phyloP scores from a whole-genome alignment of 2,888 invertebrate genomes.

The Dysmachus trigonus region DNA sequence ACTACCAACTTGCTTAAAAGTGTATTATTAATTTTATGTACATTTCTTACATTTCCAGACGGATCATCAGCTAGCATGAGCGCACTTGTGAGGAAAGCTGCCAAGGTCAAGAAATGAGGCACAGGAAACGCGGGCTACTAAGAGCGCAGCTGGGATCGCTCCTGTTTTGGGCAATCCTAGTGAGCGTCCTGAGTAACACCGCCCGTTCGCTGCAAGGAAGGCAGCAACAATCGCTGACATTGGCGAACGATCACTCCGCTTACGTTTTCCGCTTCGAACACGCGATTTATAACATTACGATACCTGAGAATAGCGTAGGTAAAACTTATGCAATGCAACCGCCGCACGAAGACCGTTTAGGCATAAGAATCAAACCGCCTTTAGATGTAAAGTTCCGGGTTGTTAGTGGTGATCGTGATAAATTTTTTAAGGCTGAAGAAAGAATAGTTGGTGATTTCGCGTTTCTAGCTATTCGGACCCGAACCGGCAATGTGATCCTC shows the following conservation, averaged over 20 bases:
- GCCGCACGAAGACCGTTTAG: conserved; percentile 80
- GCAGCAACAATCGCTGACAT: conserved; percentile 22
- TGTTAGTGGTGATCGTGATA: conserved; percentile 85
- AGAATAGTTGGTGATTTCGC: conserved; percentile 92
- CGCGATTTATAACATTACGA: conserved; percentile 83
- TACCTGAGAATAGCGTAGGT: conserved; percentile 91
- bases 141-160: conserved; percentile 52
- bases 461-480: conserved; percentile 88
- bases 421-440: conserved; percentile 93
- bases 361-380: conserved; percentile 71
- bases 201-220: conserved; percentile 45
- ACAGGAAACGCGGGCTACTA: conserved; percentile 50
- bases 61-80: conserved; percentile 15
- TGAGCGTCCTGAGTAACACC: conserved; percentile 50
- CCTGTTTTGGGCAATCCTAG: conserved; percentile 52
- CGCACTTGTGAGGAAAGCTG: not conserved
- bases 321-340: conserved; percentile 83
- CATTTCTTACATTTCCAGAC: not conserved
- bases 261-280: conserved; percentile 74
- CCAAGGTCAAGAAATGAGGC: conserved; percentile 49
- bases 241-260: conserved; percentile 48
- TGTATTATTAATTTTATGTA: not conserved
- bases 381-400: conserved; percentile 84
- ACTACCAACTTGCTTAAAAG: no score
- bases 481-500: conserved; percentile 87